phyloP scores from a whole-genome alignment of 2,797 vertebrate genomes.

The Naso thynnoides region DNA sequence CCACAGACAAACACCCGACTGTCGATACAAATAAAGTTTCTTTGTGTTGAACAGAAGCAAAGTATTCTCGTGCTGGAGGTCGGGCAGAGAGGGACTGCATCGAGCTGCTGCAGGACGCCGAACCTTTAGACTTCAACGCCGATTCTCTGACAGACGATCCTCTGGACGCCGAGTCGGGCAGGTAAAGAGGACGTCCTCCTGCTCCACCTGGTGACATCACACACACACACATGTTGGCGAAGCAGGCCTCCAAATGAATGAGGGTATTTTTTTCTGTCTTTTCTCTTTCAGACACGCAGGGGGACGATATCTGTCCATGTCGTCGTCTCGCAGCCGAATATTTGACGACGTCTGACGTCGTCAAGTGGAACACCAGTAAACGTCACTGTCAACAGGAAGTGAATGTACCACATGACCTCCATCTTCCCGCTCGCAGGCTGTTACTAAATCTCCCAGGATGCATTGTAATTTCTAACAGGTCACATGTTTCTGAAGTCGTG shows the following conservation, averaged over 20 bases:
- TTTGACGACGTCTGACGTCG: conserved; percentile 92
- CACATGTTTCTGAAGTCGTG: too few species aligned
- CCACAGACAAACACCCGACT: too few species aligned
- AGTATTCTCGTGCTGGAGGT: conserved; percentile 88
- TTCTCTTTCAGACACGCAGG: conserved; percentile 85
- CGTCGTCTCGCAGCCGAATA: conserved; percentile 92
- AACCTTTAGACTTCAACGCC: conserved; percentile 94
- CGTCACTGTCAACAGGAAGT: conserved; percentile 28
- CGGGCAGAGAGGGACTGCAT: conserved; percentile 90
- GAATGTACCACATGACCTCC: conserved; percentile 62
- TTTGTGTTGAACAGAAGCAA: conserved; percentile 79
- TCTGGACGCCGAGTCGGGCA: conserved; percentile 87
- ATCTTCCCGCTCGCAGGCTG: background rate
- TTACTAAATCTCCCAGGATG: conserved; percentile 23
- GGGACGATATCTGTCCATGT: conserved; percentile 98
- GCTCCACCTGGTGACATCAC: too few species aligned
- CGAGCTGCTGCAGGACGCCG: conserved; percentile 95
- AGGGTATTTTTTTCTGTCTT: background rate
- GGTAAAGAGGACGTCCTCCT: too few species aligned
- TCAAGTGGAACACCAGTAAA: background rate
- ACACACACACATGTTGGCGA: background rate
- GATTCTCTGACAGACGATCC: conserved; percentile 90
- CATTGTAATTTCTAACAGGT: conserved; percentile 13
- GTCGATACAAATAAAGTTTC: background rate
- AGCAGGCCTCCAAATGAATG: too few species aligned